Evolutionary conservation across 2,797 vertebrate genomes (phyloP), one percentile per base, ranked within the genome.

Genomic region (Bradypus variegatus): DNA sequence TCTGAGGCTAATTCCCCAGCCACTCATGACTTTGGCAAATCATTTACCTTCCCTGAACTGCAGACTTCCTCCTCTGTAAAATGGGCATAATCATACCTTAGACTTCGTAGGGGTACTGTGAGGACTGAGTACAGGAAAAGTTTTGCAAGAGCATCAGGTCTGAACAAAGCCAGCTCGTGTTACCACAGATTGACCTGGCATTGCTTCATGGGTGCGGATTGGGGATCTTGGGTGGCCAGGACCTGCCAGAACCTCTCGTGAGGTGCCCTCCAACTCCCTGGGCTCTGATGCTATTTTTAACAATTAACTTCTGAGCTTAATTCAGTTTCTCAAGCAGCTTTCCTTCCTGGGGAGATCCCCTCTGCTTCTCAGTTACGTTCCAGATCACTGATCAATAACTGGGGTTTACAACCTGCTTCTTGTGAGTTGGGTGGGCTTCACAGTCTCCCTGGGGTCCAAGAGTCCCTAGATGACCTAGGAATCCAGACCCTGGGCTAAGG

Each of bases 31-130:
- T 58, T 69, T 70, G 50, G 73, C 65, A 88, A 92, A 64, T 64
- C 16, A 62, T 70, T 82, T 82, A 75, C 27, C 41, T 45, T 90
- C 64, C 87, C 18, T 62, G 78, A 90, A 82, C 60, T 81, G 88
- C 31, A 79, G 86, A 91, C 53, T 76, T 78, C 60, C 36, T 90
- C 79, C 75, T 83, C 87, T 90, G 77, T 62, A 79, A 93, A 90
- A 92, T 60, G 60, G 70, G 50, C 29, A 86, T 72, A 83, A 91
- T 93, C 91, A 77, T 18, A 69, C 70, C 70, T 78, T 60, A 29
- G 45, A 89, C 25, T 41, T 92, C 69, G 75, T 45, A 78, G 38
- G 45, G 64, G 27, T 5, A 16, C 36, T 67, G 45, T 83, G 62
- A 80, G 65, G 60, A 90, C 79, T 86, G 88, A 93, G 75, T 60